Percentiles rank a stretch among this genome's conserved stretches.
phyloP scores from a whole-genome alignment of 2,888 invertebrate genomes.

The Julus scandinavius region DNA sequence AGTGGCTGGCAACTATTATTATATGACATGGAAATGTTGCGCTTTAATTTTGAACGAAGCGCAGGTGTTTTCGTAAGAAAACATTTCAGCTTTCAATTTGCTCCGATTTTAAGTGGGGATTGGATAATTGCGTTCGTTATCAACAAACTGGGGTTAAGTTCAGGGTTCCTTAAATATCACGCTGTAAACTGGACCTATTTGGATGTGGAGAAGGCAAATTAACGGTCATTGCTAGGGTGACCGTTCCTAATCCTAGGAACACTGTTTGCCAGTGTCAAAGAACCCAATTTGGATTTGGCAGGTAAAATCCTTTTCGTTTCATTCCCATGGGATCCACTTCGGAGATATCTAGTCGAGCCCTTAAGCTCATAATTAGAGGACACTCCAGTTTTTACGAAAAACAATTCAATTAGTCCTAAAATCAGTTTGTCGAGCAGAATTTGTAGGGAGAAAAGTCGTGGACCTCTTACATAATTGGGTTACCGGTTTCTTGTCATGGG shows the following conservation, averaged over 20 bases:
- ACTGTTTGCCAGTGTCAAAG: background rate
- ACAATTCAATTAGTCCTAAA: slow-evolving; percentile 1
- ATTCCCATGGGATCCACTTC: background rate
- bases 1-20: background rate
- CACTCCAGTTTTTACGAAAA: background rate
- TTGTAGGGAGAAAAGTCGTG: background rate
- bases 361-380: slow-evolving; percentile 30
- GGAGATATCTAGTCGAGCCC: background rate
- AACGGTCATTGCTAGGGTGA: slow-evolving; percentile 16
- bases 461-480: background rate
- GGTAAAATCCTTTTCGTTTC: background rate
- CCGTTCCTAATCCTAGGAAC: background rate
- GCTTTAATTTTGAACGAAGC: background rate
- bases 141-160: background rate
- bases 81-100: slow-evolving; percentile 5
- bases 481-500: background rate
- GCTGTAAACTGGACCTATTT: background rate
- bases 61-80: background rate
- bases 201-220: background rate
- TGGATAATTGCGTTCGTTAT: background rate
- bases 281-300: background rate
- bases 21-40: background rate
- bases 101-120: slow-evolving; percentile 25
- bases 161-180: background rate
- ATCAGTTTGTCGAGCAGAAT: background rate